phyloP scores from a whole-genome alignment of 1,140 invertebrate genomes.

The Himalopsyche phryganea region DNA sequence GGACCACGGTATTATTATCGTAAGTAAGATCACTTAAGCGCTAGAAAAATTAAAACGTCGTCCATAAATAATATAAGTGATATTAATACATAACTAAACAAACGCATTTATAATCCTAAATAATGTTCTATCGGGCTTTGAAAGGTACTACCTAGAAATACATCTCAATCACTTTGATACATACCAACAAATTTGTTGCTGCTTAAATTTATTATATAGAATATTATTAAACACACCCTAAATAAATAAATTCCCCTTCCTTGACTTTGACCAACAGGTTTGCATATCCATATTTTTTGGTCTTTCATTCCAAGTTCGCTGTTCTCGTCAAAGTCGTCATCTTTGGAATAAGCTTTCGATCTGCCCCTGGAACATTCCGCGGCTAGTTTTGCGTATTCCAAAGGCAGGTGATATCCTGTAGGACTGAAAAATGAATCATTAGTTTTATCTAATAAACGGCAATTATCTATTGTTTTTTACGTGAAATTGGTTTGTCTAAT shows the following conservation, averaged over 20 bases:
- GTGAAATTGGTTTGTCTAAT: too few species aligned
- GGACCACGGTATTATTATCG: constrained; percentile 70
- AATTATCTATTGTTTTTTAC: too few species aligned
- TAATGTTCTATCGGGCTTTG: too few species aligned
- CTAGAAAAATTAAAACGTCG: constrained; percentile 44
- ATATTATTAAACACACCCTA: too few species aligned
- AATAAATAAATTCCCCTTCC: constrained; percentile 81
- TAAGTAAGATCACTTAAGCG: constrained; percentile 72
- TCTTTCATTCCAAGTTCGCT: constrained; percentile 39
- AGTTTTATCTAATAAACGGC: neutral
- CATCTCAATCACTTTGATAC: too few species aligned
- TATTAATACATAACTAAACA: constrained; percentile 10
- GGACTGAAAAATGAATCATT: constrained; percentile 58
- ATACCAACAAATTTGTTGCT: too few species aligned
- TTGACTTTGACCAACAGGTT: constrained; percentile 80
- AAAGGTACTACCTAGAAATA: too few species aligned
- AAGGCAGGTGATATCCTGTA: constrained; percentile 73
- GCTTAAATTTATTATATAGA: too few species aligned
- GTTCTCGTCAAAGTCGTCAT: constrained; percentile 41
- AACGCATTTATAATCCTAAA: too few species aligned
- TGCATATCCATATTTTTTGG: constrained; percentile 75
- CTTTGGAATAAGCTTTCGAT: constrained; percentile 36
- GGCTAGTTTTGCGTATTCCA: constrained; percentile 80
- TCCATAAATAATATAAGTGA: neutral
- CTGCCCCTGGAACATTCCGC: constrained; percentile 65